A percentile compares a stretch with the other conserved stretches of the same genome.
These are phyloP conservation scores for Urocitellus parryii DNA, from an alignment of 2,113 vertebrate genomes.

Conservation along the genomic window DNA sequence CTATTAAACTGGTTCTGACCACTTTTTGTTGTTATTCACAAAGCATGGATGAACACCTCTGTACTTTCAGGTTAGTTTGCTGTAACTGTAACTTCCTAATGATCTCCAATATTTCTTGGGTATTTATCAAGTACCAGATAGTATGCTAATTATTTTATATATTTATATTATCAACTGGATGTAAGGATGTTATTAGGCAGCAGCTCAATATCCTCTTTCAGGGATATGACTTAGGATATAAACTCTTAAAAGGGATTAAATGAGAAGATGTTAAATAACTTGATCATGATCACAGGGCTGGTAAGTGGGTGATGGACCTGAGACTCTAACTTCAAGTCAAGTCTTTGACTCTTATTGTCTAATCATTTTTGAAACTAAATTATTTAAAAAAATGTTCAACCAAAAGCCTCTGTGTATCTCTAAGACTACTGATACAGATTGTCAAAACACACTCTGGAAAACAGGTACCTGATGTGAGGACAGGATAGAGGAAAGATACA, in stretches of 20 bases:
- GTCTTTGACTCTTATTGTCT: neutral
- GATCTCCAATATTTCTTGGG: neutral
- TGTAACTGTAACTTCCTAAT: neutral
- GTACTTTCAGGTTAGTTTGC: neutral
- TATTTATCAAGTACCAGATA: neutral
- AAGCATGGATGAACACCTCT: neutral
- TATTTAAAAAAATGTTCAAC: neutral
- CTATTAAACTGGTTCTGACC: neutral
- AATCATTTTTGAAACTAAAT: neutral
- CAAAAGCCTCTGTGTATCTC: neutral
- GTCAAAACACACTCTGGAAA: neutral
- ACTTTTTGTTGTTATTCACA: neutral
- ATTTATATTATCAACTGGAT: neutral
- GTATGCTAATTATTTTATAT: neutral
- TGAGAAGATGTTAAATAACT: neutral
- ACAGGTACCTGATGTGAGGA: neutral
- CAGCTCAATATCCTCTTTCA: neutral
- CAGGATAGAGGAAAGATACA: neutral
- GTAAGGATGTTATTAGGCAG: neutral
- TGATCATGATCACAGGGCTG: neutral
- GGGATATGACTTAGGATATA: neutral
- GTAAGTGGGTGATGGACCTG: neutral
- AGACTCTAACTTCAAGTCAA: neutral
- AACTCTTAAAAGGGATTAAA: neutral
- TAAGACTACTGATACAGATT: neutral